These are phyloP conservation scores for Nautilus pompilius DNA, from an alignment of 1,140 invertebrate species.

Conservation along the genomic window DNA sequence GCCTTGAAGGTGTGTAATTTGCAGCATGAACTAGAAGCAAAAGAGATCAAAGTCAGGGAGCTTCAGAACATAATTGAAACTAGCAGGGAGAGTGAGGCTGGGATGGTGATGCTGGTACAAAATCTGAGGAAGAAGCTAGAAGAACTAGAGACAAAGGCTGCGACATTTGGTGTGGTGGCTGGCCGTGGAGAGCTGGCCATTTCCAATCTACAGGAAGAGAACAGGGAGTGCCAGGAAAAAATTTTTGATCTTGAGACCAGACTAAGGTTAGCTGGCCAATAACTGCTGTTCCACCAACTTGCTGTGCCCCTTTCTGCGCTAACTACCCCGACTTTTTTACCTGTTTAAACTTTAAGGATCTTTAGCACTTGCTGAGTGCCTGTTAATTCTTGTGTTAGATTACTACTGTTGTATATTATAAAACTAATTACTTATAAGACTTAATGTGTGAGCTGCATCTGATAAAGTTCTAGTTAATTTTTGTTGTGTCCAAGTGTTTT, in stretches of 20 bases:
- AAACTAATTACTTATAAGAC: neutral
- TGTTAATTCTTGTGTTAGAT: neutral
- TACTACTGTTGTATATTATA: neutral
- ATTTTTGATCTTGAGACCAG: conserved; percentile 49
- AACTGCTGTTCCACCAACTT: neutral
- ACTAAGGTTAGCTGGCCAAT: conserved; percentile 33
- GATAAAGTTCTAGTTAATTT: too few species aligned
- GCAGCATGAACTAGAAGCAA: conserved; percentile 44
- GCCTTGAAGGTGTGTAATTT: too few species aligned
- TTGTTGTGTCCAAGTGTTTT: too few species aligned
- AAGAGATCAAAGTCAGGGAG: conserved; percentile 48
- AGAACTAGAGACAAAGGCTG: conserved; percentile 43
- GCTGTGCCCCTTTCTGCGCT: too few species aligned
- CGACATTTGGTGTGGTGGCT: conserved; percentile 41
- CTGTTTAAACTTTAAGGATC: neutral
- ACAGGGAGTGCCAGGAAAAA: conserved; percentile 39
- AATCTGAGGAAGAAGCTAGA: conserved; percentile 37
- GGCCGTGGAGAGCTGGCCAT: conserved; percentile 49
- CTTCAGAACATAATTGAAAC: conserved; percentile 38
- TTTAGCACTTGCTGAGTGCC: neutral
- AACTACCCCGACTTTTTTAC: neutral
- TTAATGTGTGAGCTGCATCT: neutral
- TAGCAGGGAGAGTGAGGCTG: conserved; percentile 38
- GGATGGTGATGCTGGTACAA: conserved; percentile 33
- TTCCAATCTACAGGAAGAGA: conserved; percentile 44